Evolutionary conservation across 2,113 vertebrate species (phyloP), one percentile per base, ranked within the genome.

Genomic region (Scolopax mira): DNA sequence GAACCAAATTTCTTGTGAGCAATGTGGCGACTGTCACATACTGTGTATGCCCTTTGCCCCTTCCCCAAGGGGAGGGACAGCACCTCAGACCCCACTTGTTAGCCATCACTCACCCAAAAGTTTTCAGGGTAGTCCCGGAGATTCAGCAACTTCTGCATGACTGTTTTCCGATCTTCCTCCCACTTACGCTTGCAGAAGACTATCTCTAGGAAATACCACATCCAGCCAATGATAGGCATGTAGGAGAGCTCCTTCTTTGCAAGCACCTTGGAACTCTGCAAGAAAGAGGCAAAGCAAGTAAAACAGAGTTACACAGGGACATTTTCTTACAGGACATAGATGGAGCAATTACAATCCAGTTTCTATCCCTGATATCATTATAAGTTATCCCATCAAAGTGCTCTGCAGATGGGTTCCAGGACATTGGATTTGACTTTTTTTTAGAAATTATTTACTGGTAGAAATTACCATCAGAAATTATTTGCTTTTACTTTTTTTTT

Each of bases 161-260:
- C 98, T 0, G 98, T 99, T 92, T 90, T 98, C 30, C 98, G 98
- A 96, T 99, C 99, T 41, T 99, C 99, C 77, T 99, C 99, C 99
- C 99, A 99, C 85, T 99, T 99, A 58, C 99, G 98, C 51, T 99
- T 99, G 95, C 99, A 99, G 97, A 99, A 99, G 46, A 99, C 99
- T 19, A 99, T 99, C 97, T 99, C 99, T 13, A 99, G 97, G 96
- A 99, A 99, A 97, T 99, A 99, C 99, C 99, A 99, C 99, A 99
- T 99, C 99, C 99, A 99, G 85, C 99, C 99, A 44, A 99, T 99
- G 41, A 99, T 71, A 3, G 99, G 99, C 55, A 99, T 97, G 30
- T 99, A 99, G 16, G 99, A 97, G 88, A 99, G 96, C 94, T 99
- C 99, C 73, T 99, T 99, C 97, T 99, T 99, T 57, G 99, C 99